Conservation (phyloP, 2,888 invertebrate species). For the Macropis europaea region DNA sequence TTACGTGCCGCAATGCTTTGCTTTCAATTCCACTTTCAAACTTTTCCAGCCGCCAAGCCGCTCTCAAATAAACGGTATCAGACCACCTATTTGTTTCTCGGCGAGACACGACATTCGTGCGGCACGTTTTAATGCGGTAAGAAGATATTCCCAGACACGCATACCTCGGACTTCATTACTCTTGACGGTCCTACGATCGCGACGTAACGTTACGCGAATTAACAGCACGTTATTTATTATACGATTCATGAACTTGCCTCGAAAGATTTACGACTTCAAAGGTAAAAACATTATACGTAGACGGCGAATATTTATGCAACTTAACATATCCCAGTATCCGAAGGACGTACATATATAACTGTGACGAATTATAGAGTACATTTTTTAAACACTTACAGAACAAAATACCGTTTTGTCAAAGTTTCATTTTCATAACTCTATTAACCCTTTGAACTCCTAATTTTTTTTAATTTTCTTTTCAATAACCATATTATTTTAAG, state of each 20-base stretch:
- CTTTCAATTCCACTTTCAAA: constrained; percentile 77
- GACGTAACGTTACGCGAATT: not conserved
- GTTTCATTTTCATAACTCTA: no score
- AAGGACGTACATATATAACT: no score
- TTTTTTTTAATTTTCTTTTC: no score
- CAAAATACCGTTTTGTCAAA: no score
- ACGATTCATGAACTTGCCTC: constrained; percentile 13
- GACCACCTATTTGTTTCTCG: constrained; percentile 67
- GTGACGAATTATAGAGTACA: no score
- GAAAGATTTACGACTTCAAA: not conserved
- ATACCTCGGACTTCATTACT: constrained; percentile 54
- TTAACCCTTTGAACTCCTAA: no score
- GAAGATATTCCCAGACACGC: constrained; percentile 70
- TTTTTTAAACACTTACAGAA: no score
- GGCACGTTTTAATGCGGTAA: constrained; percentile 70
- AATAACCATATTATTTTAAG: no score
- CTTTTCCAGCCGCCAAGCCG: constrained; percentile 65
- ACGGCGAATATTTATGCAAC: no score
- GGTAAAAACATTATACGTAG: constrained; percentile 8
- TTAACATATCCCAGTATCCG: no score
- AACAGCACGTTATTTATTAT: constrained; percentile 21
- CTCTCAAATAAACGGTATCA: constrained; percentile 66
- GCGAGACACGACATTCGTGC: constrained; percentile 73
- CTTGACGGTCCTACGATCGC: constrained; percentile 12
- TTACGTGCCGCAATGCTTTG: constrained; percentile 74